phyloP scores from a whole-genome alignment of 2,797 vertebrate species.

The Danio jaintianensis region DNA sequence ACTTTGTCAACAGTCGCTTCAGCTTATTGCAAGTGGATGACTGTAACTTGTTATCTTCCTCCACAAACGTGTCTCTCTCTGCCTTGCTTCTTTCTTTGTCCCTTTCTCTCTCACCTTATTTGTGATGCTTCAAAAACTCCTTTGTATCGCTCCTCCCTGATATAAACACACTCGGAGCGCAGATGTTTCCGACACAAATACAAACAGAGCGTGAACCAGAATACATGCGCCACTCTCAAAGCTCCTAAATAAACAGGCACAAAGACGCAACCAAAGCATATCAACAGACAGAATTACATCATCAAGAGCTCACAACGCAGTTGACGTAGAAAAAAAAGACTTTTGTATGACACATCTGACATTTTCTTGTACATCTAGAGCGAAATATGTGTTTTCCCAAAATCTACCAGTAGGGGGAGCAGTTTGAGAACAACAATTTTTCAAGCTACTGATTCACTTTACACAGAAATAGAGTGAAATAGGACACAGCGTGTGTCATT shows the following conservation, averaged over 20 bases:
- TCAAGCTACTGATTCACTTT: neutral
- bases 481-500: neutral
- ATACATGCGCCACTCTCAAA: slow-evolving; percentile 39
- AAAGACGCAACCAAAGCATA: slow-evolving; percentile 20
- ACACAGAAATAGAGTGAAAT: neutral
- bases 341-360: slow-evolving; percentile 9
- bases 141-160: slow-evolving; percentile 37
- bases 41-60: neutral
- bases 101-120: slow-evolving; percentile 21
- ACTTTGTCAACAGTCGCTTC: neutral
- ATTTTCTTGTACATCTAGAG: neutral
- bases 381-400: neutral
- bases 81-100: neutral
- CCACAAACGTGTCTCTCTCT: neutral
- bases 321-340: neutral
- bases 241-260: slow-evolving; percentile 44
- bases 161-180: slow-evolving; percentile 38
- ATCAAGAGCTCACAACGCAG: slow-evolving; percentile 14
- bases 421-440: neutral
- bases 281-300: slow-evolving; percentile 17
- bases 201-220: slow-evolving; percentile 46
- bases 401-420: slow-evolving; percentile 6
- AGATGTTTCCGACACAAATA: slow-evolving; percentile 44
- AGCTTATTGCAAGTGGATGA: neutral
- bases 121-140: slow-evolving; percentile 34